Percentiles rank a stretch among this genome's conserved stretches.
These are phyloP conservation scores for Conger conger DNA, from an alignment of 2,113 vertebrate species.

Conservation along the genomic window DNA sequence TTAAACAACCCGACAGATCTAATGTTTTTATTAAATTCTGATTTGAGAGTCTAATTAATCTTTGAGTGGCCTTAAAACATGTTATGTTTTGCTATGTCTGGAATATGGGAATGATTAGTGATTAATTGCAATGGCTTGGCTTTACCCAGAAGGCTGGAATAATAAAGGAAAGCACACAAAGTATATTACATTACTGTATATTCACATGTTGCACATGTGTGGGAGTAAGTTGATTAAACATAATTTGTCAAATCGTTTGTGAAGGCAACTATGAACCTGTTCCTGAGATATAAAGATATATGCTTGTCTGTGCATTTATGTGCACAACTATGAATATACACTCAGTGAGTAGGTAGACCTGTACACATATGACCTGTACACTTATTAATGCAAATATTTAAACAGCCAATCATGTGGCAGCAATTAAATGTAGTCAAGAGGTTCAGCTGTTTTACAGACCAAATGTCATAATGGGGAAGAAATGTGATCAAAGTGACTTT, in stretches of 20 bases:
- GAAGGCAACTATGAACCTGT: neutral
- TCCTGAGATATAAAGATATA: neutral
- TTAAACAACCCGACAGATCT: conserved; percentile 9
- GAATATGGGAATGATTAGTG: conserved; percentile 19
- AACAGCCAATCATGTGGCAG: too few species aligned
- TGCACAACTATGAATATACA: neutral
- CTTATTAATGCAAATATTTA: too few species aligned
- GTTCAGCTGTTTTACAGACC: too few species aligned
- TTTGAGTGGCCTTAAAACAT: conserved; percentile 14
- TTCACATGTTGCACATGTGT: neutral
- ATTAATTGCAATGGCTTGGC: conserved; percentile 17
- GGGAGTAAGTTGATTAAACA: conserved; percentile 9
- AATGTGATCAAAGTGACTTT: too few species aligned
- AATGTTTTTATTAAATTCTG: conserved; percentile 16
- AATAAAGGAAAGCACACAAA: neutral
- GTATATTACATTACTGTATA: conserved; percentile 14
- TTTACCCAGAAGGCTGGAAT: conserved; percentile 9
- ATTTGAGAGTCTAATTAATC: conserved; percentile 18
- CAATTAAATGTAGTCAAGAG: too few species aligned
- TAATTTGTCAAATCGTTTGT: neutral
- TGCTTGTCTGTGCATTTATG: neutral
- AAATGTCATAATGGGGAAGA: too few species aligned
- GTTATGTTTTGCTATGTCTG: conserved; percentile 14
- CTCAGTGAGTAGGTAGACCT: too few species aligned
- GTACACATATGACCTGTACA: too few species aligned